Conservation (phyloP, 2,113 vertebrate species). For the Calyptomena viridis region DNA sequence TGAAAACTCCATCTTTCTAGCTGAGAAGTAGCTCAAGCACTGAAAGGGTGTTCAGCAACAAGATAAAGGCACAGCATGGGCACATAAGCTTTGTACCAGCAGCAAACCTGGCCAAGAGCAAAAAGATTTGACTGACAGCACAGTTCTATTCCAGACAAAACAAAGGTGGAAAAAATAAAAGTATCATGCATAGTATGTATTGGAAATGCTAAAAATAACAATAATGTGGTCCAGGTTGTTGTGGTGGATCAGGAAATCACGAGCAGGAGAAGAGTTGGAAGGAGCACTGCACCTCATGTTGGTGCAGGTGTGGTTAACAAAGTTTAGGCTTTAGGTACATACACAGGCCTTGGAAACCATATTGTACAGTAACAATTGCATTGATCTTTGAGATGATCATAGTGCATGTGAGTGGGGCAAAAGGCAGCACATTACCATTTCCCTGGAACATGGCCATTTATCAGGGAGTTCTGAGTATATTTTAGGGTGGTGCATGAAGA, state of each 20-base stretch:
- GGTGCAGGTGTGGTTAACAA: neutral
- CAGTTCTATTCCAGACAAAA: neutral
- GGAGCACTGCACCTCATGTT: accelerated
- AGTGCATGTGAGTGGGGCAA: neutral
- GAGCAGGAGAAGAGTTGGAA: neutral
- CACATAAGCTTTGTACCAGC: neutral
- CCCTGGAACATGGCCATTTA: neutral
- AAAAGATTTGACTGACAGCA: neutral
- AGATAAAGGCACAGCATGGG: neutral
- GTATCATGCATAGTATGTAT: neutral
- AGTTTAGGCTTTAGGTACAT: neutral
- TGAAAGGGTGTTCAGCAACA: neutral
- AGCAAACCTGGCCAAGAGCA: neutral
- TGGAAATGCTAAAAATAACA: neutral
- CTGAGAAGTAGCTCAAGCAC: neutral
- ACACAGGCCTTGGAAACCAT: neutral
- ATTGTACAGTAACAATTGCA: neutral
- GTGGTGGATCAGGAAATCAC: neutral
- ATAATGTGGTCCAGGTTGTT: neutral
- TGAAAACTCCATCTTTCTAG: neutral
- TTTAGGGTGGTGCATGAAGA: neutral
- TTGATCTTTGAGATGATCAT: neutral
- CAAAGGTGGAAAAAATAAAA: neutral
- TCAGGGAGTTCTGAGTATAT: accelerated
- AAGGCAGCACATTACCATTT: neutral